phyloP scores from a whole-genome alignment of 2,888 invertebrate species.

The Rhingia rostrata region DNA sequence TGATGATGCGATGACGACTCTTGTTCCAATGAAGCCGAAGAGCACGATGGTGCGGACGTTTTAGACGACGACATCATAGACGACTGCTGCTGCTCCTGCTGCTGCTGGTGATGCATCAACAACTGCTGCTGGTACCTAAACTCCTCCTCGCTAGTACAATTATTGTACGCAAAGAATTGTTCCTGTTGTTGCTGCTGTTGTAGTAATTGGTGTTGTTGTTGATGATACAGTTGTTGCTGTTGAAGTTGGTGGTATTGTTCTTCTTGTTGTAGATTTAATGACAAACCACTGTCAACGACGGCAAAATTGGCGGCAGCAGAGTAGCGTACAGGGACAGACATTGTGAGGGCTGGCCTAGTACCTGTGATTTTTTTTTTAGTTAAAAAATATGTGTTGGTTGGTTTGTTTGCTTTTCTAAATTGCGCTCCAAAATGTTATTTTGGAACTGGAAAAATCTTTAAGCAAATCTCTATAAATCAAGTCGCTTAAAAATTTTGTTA shows the following conservation, averaged over 20 bases:
- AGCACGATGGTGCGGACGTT: slow-evolving; percentile 49
- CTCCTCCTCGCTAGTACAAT: slow-evolving; percentile 69
- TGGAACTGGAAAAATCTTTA: slow-evolving; percentile 50
- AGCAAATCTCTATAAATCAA: slow-evolving; percentile 30
- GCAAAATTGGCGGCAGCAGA: slow-evolving; percentile 83
- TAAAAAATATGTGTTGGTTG: slow-evolving; percentile 54
- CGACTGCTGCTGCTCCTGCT: slow-evolving; percentile 82
- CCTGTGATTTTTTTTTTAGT: slow-evolving; percentile 77
- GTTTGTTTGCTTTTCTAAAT: slow-evolving; percentile 62
- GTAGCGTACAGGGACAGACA: slow-evolving; percentile 84
- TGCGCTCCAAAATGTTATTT: slow-evolving; percentile 26
- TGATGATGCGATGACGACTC: slow-evolving; percentile 33
- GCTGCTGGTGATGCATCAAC: slow-evolving; percentile 79
- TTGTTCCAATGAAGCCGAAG: slow-evolving; percentile 45
- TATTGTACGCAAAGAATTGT: slow-evolving; percentile 67
- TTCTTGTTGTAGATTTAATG: slow-evolving; percentile 81
- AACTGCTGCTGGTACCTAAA: slow-evolving; percentile 77
- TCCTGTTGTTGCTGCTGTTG: slow-evolving; percentile 68
- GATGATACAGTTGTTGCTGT: slow-evolving; percentile 76
- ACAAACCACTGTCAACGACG: slow-evolving; percentile 82
- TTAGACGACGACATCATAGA: slow-evolving; percentile 80
- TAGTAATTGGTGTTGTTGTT: slow-evolving; percentile 45
- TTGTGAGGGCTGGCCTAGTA: slow-evolving; percentile 84
- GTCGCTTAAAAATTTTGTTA: slow-evolving; percentile 46
- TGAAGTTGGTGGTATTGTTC: slow-evolving; percentile 80